These are phyloP conservation scores for Hylyphantes graminicola DNA, from an alignment of 1,140 invertebrate species.

Conservation along the genomic window DNA sequence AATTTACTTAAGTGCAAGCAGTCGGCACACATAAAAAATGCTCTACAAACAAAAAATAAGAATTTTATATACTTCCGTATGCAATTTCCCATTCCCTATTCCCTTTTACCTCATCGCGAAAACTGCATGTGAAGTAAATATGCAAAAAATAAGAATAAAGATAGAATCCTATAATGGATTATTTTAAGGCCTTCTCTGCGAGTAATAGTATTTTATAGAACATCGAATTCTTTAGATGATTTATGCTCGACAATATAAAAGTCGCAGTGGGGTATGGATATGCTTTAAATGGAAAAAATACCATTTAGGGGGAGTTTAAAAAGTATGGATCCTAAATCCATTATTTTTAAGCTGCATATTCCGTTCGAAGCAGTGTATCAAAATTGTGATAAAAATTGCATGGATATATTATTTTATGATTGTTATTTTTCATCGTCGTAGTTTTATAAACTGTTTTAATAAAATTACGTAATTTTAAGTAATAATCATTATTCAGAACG, in stretches of 20 bases:
- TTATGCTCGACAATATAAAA: neutral
- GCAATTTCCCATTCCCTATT: constrained; percentile 23
- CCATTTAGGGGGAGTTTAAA: constrained; percentile 6
- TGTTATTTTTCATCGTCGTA: neutral
- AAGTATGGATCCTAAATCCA: constrained; percentile 23
- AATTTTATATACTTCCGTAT: constrained; percentile 41
- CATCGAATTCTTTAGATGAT: constrained; percentile 20
- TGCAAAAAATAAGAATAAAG: constrained; percentile 19
- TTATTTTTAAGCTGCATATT: constrained; percentile 32
- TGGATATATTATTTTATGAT: constrained; percentile 18
- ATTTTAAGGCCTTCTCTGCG: constrained; percentile 30
- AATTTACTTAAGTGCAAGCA: constrained; percentile 52
- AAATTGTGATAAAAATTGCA: no score
- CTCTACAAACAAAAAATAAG: constrained; percentile 14
- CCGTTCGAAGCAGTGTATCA: no score
- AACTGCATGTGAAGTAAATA: constrained; percentile 14
- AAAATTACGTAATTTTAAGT: no score
- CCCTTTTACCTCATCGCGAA: constrained; percentile 1
- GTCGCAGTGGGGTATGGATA: constrained; percentile 4
- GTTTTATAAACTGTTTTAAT: no score
- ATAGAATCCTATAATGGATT: constrained; percentile 23
- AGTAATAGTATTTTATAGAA: constrained; percentile 28
- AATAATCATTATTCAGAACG: no score
- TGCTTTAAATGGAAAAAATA: constrained; percentile 17
- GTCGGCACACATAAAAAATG: constrained; percentile 9